These are phyloP conservation scores for Spilosoma lubricipeda DNA, from an alignment of 2,888 invertebrate species.

Conservation along the genomic window DNA sequence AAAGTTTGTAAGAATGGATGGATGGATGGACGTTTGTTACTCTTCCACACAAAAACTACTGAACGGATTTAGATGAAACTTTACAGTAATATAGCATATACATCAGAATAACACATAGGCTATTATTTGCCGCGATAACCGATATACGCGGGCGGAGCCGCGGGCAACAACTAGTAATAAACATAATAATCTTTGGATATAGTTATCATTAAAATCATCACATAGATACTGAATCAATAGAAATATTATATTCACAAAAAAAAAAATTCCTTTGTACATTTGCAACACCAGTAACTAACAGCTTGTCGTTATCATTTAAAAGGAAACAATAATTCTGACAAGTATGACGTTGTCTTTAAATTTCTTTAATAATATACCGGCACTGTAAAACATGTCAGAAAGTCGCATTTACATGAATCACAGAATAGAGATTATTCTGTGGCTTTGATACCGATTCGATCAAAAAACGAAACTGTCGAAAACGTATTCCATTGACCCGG, in stretches of 20 bases:
- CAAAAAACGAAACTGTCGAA: constrained; percentile 52
- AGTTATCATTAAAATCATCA: background rate
- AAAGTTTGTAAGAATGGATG: too few species aligned
- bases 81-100: too few species aligned
- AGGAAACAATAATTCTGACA: background rate
- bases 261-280: background rate
- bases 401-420: constrained; percentile 1
- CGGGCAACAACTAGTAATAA: too few species aligned
- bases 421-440: too few species aligned
- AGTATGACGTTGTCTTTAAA: background rate
- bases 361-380: background rate
- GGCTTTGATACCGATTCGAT: constrained; percentile 17
- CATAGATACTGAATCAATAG: background rate
- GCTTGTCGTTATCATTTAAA: background rate
- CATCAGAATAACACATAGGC: too few species aligned
- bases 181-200: too few species aligned
- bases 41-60: too few species aligned
- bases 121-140: too few species aligned
- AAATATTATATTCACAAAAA: background rate
- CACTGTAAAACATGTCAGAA: background rate
- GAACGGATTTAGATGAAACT: too few species aligned
- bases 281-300: background rate
- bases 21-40: too few species aligned
- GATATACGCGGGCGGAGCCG: too few species aligned
- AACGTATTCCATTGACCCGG: constrained; percentile 74